Evolutionary conservation across 2,888 invertebrate species (phyloP).

Genomic region (Brachypalpus laphriformis): DNA sequence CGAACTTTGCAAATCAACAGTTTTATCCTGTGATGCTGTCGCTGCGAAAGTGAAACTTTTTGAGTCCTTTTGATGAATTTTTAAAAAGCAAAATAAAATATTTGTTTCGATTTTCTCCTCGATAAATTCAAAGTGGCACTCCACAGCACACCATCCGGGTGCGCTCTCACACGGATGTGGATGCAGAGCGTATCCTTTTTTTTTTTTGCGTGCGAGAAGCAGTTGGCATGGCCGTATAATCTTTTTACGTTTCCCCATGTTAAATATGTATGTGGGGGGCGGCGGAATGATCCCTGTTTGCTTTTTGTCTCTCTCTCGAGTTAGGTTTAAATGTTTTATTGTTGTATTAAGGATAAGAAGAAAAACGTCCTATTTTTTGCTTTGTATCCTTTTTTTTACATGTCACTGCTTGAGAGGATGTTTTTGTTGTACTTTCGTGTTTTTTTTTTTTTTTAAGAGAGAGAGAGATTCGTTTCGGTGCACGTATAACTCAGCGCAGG

Average conservation of each 20-base stretch:
- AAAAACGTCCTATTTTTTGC: conserved; percentile 55
- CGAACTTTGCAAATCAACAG: conserved; percentile 71
- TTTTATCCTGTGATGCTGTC: conserved; percentile 16
- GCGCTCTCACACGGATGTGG: conserved; percentile 40
- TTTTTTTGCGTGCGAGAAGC: neutral
- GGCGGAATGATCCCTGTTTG: conserved; percentile 32
- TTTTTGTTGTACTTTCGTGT: neutral
- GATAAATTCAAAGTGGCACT: conserved; percentile 70
- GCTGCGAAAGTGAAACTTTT: conserved; percentile 52
- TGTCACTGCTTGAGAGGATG: conserved; percentile 29
- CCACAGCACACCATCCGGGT: conserved; percentile 1
- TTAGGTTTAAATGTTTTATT: conserved; percentile 70
- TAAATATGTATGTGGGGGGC: conserved; percentile 57
- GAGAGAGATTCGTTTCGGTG: conserved; percentile 10
- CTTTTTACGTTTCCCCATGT: conserved; percentile 60
- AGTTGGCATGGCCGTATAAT: conserved; percentile 64
- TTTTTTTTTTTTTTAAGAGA: neutral
- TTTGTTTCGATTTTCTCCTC: conserved; percentile 73
- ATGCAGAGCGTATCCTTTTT: conserved; percentile 39
- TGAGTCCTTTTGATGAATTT: conserved; percentile 57
- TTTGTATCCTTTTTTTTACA: conserved; percentile 32
- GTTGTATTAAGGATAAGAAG: conserved; percentile 68
- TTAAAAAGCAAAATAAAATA: conserved; percentile 62
- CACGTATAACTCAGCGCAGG: conserved; percentile 27
- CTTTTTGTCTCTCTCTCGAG: conserved; percentile 67